Conservation (phyloP, 2,113 vertebrate genomes). For the Blennius ocellaris region DNA sequence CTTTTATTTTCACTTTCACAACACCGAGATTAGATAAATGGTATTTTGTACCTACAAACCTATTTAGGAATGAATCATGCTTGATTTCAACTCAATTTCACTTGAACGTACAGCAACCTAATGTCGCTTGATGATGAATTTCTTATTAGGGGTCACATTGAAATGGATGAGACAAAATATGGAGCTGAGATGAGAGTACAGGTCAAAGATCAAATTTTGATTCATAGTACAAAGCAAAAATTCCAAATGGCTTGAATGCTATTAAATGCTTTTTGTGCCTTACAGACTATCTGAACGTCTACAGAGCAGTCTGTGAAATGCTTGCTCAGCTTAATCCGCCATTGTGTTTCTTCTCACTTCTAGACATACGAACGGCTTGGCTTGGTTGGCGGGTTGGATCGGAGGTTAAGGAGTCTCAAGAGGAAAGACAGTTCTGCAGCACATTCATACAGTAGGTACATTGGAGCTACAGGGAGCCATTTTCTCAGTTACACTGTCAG, state of each 20-base stretch:
- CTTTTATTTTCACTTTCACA: too few species aligned
- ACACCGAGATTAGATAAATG: background rate
- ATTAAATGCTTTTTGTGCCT: constrained; percentile 41
- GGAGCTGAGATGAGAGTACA: constrained; percentile 7
- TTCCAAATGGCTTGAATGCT: constrained; percentile 7
- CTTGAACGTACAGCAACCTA: background rate
- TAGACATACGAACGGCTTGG: constrained; percentile 34
- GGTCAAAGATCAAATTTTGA: constrained; percentile 6
- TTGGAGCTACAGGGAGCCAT: constrained; percentile 40
- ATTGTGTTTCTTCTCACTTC: constrained; percentile 14
- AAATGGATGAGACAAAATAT: constrained; percentile 2
- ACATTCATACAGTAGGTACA: constrained; percentile 53
- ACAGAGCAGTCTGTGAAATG: constrained; percentile 17
- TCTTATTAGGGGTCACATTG: constrained; percentile 1
- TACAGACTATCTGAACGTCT: constrained; percentile 18
- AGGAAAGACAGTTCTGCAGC: constrained; percentile 44
- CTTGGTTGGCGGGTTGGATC: constrained; percentile 23
- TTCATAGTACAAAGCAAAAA: constrained; percentile 15
- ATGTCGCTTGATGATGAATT: background rate
- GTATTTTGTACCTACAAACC: background rate
- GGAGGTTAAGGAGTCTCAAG: constrained; percentile 28
- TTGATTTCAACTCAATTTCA: background rate
- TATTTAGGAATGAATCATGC: background rate
- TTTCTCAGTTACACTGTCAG: constrained; percentile 62
- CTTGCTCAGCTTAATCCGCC: constrained; percentile 22